Base-by-base conservation (phyloP, 2,797 vertebrate species). In the Phrynocephalus forsythii region DNA sequence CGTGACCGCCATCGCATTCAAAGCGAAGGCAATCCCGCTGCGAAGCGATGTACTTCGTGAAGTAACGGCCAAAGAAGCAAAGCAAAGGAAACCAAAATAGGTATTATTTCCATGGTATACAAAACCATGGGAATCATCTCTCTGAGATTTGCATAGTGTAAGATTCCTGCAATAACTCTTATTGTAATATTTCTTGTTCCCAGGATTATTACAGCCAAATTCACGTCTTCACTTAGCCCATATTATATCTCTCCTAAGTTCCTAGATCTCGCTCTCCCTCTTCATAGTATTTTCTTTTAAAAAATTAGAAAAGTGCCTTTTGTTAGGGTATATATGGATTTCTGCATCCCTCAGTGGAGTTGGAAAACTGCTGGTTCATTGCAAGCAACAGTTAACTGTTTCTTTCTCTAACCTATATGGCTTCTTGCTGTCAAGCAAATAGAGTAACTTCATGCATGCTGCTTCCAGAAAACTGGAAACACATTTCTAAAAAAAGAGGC, bases 51-150 rank as follows among this genome's bases (percentile, higher is more conserved):
- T n/a, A n/a, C n/a, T n/a, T n/a, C n/a, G n/a, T n/a, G n/a, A n/a
- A n/a, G n/a, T n/a, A n/a, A n/a, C n/a, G n/a, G n/a, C n/a, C 52
- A 56, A 56, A 79, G 16, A 75, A 75, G 33, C 52, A 84, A 88
- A 79, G 52, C 18, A 79, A 78, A 78, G 33, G 48, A 79, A 71
- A 83, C 72, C 28, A 72, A 4, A 15, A 60, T 79, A 33, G 22
- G 52, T 56, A n/a, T 56, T 9, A 56, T 33, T 24, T 28, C 50
- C 75, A 6, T 56, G 73, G 38, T 56, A 50, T 82, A 8, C n/a
- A 11, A 84, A 60, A n/a, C 66, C 78, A 20, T 30, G 20, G 38
- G 38, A 44, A 44, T 44, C 38, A 44, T 13, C 26, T 78, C 38
- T 83, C 13, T 71, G 67, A 81, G 81, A 26, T 66, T 73, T 72